phyloP scores from a whole-genome alignment of 2,888 invertebrate species.

The Drosophila greeni region DNA sequence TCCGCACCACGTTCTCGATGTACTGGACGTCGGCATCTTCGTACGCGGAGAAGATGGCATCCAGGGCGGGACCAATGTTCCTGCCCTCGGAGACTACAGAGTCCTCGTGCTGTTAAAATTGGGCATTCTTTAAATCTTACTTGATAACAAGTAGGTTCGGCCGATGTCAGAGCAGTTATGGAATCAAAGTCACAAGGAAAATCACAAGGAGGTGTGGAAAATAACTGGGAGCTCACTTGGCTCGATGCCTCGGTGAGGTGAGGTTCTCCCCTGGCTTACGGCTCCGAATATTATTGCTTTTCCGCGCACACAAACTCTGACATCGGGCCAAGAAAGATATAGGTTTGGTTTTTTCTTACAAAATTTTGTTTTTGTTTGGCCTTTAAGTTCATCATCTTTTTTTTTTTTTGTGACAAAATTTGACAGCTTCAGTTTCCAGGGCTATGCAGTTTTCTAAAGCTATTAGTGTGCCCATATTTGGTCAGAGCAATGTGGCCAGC shows the following conservation, averaged over 20 bases:
- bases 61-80: background rate
- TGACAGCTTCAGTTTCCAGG: slow-evolving; percentile 1
- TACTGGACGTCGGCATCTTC: background rate
- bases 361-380: background rate
- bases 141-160: background rate
- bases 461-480: slow-evolving; percentile 6
- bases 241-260: background rate
- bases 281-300: too few relatives aligned
- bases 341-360: background rate
- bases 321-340: slow-evolving; percentile 1
- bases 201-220: background rate
- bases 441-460: background rate
- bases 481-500: background rate
- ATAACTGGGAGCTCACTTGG: background rate
- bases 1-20: background rate
- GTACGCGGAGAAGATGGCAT: background rate
- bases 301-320: background rate
- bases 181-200: background rate
- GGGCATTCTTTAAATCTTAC: background rate
- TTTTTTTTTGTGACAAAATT: background rate
- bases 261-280: too few relatives aligned
- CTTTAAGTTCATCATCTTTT: background rate
- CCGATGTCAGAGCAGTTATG: slow-evolving; percentile 8
- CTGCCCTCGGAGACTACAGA: background rate
- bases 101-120: background rate